Conservation (phyloP, 2,888 invertebrate species). For the Sesamia inferens region DNA sequence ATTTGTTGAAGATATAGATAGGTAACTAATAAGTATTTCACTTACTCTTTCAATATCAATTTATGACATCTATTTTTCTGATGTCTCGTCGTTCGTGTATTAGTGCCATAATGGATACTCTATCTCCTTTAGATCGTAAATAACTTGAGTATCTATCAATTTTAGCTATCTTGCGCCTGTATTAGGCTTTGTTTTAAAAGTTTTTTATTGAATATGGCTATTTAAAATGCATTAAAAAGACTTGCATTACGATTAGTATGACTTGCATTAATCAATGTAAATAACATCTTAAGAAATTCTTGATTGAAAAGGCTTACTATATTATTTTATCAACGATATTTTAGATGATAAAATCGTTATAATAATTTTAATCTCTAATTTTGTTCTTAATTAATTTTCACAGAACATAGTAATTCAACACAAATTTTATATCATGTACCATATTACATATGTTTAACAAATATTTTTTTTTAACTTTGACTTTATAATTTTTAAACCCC, state of each 20-base stretch:
- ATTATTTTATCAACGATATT: no score
- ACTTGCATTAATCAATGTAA: no score
- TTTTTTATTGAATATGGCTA: constrained; percentile 7
- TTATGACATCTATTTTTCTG: constrained; percentile 52
- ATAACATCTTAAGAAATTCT: no score
- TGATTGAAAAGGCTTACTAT: no score
- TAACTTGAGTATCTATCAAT: neutral
- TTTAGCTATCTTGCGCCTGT: constrained; percentile 3
- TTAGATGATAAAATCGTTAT: no score
- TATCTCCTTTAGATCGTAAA: constrained; percentile 1
- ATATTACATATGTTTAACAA: no score
- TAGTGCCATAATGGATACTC: constrained; percentile 20
- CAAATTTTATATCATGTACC: no score
- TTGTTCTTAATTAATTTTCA: no score
- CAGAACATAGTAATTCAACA: no score
- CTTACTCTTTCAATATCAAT: constrained; percentile 63
- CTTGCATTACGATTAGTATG: constrained; percentile 7
- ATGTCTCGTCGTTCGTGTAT: constrained; percentile 35
- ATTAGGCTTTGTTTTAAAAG: no score
- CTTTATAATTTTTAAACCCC: constrained; percentile 1
- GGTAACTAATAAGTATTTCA: constrained; percentile 43
- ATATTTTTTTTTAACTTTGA: no score
- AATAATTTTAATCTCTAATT: no score
- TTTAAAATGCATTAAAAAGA: constrained; percentile 26
- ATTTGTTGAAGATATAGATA: constrained; percentile 37